Percentiles rank a stretch among this genome's conserved stretches.
Evolutionary conservation across 2,797 vertebrate genomes (phyloP).

Genomic region (Ataeniobius toweri): DNA sequence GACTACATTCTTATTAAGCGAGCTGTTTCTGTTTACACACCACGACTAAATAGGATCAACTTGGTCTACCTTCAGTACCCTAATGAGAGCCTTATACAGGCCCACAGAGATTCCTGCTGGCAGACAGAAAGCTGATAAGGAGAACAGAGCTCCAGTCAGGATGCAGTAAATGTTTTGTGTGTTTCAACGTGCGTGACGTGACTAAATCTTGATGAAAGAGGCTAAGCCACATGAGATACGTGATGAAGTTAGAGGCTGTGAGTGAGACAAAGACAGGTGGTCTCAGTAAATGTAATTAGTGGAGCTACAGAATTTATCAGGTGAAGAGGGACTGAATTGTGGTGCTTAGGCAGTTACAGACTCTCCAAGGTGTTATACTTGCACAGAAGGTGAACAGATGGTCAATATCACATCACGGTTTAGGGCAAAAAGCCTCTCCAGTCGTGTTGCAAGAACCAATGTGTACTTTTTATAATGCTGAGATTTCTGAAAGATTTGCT

Average conservation of each 20-base stretch:
- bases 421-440: background rate
- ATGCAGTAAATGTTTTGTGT: conserved; percentile 3
- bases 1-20: background rate
- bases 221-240: conserved; percentile 16
- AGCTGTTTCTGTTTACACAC: conserved; percentile 8
- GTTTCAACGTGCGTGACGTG: conserved; percentile 7
- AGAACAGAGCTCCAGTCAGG: conserved; percentile 9
- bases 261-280: background rate
- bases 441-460: background rate
- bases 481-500: conserved; percentile 1
- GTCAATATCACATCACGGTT: conserved; percentile 12
- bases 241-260: background rate
- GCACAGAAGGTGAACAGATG: background rate
- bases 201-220: conserved; percentile 40
- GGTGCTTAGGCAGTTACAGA: conserved; percentile 1
- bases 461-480: background rate
- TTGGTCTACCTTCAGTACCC: background rate
- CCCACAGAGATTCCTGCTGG: conserved; percentile 5
- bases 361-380: conserved; percentile 1
- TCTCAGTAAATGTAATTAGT: conserved; percentile 15
- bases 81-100: conserved; percentile 17
- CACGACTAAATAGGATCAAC: background rate
- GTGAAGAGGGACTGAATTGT: background rate
- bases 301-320: conserved; percentile 1
- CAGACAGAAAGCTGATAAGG: conserved; percentile 16